Evolutionary conservation across 2,888 invertebrate genomes (phyloP).

Genomic region (Nebria salina): DNA sequence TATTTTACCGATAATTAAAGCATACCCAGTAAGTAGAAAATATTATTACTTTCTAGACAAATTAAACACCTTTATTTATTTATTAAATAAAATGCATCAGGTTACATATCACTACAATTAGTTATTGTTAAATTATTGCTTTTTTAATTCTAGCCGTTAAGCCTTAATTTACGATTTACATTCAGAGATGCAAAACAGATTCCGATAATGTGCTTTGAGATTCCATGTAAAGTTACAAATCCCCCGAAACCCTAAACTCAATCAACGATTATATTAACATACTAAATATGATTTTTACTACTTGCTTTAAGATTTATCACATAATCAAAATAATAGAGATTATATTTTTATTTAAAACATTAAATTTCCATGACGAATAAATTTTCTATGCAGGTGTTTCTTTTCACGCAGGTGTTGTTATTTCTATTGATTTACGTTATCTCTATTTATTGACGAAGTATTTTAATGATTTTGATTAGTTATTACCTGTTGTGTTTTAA

Average conservation of each 20-base stretch:
- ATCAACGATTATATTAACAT: too few species aligned
- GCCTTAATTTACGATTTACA: not conserved
- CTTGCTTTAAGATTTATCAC: too few species aligned
- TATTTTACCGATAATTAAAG: slow-evolving; percentile 6
- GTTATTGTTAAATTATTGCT: not conserved
- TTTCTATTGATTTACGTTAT: too few species aligned
- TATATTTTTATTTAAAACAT: too few species aligned
- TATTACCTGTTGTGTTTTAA: not conserved
- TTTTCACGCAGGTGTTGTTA: too few species aligned
- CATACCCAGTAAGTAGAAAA: slow-evolving; percentile 31
- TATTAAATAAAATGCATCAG: not conserved
- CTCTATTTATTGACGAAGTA: too few species aligned
- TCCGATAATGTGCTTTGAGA: slow-evolving; percentile 8
- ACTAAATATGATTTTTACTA: too few species aligned
- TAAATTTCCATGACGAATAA: too few species aligned
- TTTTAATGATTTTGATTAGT: not conserved
- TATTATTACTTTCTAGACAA: too few species aligned
- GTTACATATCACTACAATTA: too few species aligned
- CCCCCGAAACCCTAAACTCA: not conserved
- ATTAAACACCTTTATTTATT: not conserved
- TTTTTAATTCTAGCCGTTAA: not conserved
- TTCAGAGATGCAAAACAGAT: not conserved
- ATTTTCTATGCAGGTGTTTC: too few species aligned
- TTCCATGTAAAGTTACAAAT: not conserved
- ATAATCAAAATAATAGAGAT: too few species aligned